Conservation (phyloP, 2,888 invertebrate genomes). For the Oxystoma pomonae region DNA sequence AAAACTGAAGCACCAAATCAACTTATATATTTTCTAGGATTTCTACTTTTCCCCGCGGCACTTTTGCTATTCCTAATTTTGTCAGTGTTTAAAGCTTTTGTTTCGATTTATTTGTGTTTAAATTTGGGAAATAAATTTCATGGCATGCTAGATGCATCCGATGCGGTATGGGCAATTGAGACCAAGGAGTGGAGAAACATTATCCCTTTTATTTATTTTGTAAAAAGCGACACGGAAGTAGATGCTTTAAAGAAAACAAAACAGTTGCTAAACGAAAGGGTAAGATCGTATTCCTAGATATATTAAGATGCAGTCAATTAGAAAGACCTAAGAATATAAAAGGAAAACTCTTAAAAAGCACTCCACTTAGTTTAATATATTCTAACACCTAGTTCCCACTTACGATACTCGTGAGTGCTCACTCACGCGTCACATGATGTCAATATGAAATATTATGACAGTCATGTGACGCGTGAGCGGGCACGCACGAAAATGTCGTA, state of each 20-base stretch:
- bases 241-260: background rate
- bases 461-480: too few species aligned
- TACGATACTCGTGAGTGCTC: too few species aligned
- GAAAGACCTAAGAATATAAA: too few species aligned
- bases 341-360: too few species aligned
- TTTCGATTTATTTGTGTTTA: background rate
- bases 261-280: background rate
- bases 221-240: background rate
- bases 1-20: background rate
- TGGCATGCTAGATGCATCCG: background rate
- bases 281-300: too few species aligned
- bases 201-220: background rate
- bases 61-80: background rate
- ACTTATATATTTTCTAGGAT: background rate
- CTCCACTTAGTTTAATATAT: too few species aligned
- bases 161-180: background rate
- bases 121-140: background rate
- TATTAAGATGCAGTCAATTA: too few species aligned
- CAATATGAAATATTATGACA: too few species aligned
- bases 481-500: too few species aligned
- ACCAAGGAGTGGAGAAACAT: background rate
- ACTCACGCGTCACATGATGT: too few species aligned
- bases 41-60: background rate
- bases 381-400: too few species aligned
- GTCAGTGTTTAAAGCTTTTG: background rate